Conservation (phyloP, 2,888 invertebrate genomes). For the Lacanobia oleracea region DNA sequence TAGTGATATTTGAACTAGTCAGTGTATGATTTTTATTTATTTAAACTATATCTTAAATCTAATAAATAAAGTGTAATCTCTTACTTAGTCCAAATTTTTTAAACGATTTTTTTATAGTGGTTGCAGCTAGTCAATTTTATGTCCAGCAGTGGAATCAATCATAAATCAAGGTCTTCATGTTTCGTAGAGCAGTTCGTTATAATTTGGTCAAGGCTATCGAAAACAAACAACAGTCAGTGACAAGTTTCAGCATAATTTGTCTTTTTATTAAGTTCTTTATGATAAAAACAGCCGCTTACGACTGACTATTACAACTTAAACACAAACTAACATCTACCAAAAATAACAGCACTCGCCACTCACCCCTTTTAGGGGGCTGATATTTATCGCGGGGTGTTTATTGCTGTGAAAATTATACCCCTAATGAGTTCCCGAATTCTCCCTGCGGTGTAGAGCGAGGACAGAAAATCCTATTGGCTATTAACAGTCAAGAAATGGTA, state of each 20-base stretch:
- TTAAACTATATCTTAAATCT: no score
- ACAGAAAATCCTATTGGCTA: constrained; percentile 90
- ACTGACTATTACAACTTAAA: constrained; percentile 47
- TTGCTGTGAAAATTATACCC: constrained; percentile 90
- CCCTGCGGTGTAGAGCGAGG: constrained; percentile 73
- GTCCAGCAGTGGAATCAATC: no score
- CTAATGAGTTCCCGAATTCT: constrained; percentile 89
- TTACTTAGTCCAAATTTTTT: no score
- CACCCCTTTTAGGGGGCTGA: constrained; percentile 83
- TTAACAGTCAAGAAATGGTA: constrained; percentile 88
- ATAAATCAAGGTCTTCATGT: background rate
- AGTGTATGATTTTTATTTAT: no score
- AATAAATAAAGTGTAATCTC: no score
- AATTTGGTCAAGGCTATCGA: background rate
- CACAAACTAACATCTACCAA: constrained; percentile 66
- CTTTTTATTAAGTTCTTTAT: background rate
- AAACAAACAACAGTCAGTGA: background rate
- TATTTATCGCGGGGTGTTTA: constrained; percentile 90
- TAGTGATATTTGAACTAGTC: no score
- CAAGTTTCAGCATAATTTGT: background rate
- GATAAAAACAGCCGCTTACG: constrained; percentile 17
- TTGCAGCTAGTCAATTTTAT: no score
- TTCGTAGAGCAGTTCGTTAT: background rate
- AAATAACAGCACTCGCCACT: constrained; percentile 65
- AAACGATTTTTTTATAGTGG: no score